phyloP scores from a whole-genome alignment of 2,888 invertebrate genomes.

The Cynaeus angustus region DNA sequence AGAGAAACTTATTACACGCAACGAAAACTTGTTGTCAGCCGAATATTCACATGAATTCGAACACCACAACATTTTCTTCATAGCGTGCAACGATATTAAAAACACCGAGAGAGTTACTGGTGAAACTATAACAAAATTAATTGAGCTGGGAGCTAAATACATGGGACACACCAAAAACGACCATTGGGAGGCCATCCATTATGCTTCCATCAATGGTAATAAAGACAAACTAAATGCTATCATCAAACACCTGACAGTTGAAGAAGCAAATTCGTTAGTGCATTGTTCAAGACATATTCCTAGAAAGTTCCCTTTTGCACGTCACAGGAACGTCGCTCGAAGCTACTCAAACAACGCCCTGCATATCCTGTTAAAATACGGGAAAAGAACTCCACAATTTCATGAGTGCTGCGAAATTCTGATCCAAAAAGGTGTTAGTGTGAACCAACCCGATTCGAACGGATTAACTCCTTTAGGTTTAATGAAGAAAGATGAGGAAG shows the following conservation, averaged over 20 bases:
- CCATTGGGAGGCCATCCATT: conserved; percentile 42
- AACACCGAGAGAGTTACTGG: conserved; percentile 2
- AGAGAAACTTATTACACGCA: neutral
- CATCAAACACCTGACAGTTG: conserved; percentile 10
- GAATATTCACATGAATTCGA: conserved; percentile 2
- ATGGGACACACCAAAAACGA: conserved; percentile 21
- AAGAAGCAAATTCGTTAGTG: conserved; percentile 38
- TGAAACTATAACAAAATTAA: conserved; percentile 31
- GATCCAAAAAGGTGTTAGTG: conserved; percentile 15
- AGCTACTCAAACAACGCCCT: conserved; percentile 44
- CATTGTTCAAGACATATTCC: conserved; percentile 36
- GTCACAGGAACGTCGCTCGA: conserved; percentile 1
- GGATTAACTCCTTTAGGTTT: conserved; percentile 24
- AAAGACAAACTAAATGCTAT: conserved; percentile 12
- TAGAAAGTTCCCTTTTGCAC: conserved; percentile 7
- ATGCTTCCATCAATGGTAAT: conserved; percentile 32
- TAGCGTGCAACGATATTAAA: conserved; percentile 20
- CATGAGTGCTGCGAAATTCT: conserved; percentile 20
- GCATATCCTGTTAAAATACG: conserved; percentile 40
- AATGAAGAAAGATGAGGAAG: conserved; percentile 11
- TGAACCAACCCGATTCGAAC: conserved; percentile 34
- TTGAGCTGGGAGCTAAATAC: conserved; percentile 33
- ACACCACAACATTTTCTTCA: conserved; percentile 7
- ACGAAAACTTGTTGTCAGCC: neutral
- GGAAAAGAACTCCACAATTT: conserved; percentile 16